phyloP scores from a whole-genome alignment of 2,797 vertebrate genomes.

The Darevskia mixta region DNA sequence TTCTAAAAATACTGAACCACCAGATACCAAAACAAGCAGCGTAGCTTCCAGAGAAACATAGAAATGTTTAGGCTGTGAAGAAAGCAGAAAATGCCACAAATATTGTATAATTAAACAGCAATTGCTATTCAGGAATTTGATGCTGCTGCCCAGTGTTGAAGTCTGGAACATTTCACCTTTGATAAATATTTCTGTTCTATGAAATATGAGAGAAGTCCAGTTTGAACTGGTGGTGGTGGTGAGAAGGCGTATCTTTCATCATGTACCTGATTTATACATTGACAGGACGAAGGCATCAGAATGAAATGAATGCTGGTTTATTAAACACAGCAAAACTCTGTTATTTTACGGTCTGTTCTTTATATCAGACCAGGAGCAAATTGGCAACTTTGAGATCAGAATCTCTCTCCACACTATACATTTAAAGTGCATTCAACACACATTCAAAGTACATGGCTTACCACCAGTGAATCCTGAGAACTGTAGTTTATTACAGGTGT shows the following conservation, averaged over 20 bases:
- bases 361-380: slow-evolving; percentile 37
- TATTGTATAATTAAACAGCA: slow-evolving; percentile 58
- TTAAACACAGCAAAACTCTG: slow-evolving; percentile 48
- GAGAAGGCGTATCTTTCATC: slow-evolving; percentile 64
- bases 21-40: slow-evolving; percentile 17
- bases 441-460: too few relatives aligned
- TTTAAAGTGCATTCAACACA: too few relatives aligned
- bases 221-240: slow-evolving; percentile 40
- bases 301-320: slow-evolving; percentile 35
- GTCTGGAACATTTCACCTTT: slow-evolving; percentile 67
- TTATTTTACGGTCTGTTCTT: slow-evolving; percentile 41
- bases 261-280: slow-evolving; percentile 59
- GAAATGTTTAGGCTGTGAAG: slow-evolving; percentile 39
- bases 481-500: too few relatives aligned
- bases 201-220: slow-evolving; percentile 56
- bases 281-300: slow-evolving; percentile 58
- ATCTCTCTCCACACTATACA: too few relatives aligned
- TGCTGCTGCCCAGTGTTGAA: slow-evolving; percentile 55
- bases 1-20: slow-evolving; percentile 6
- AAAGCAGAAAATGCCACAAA: slow-evolving; percentile 14
- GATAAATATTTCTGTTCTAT: slow-evolving; percentile 63
- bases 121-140: slow-evolving; percentile 65
- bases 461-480: too few relatives aligned
- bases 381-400: slow-evolving; percentile 10
- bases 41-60: slow-evolving; percentile 10